Conservation (phyloP, 2,888 invertebrate species). For the Erannis defoliaria region DNA sequence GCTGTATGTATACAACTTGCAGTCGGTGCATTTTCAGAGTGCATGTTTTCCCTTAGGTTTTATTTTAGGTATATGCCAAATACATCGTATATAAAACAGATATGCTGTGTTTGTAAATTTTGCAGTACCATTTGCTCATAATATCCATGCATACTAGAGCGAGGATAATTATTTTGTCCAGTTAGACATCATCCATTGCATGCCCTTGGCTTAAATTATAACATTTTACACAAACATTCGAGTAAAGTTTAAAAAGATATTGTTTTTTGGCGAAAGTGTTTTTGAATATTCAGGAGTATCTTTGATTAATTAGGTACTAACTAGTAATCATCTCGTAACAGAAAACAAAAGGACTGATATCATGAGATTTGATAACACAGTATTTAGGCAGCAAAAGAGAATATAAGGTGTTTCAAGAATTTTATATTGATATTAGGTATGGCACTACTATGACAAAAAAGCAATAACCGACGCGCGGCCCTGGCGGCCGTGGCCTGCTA, state of each 20-base stretch:
- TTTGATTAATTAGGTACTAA: background rate
- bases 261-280: no score
- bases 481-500: conserved; percentile 51
- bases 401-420: background rate
- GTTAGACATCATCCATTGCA: background rate
- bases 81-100: no score
- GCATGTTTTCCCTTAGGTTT: no score
- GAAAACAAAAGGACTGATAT: background rate
- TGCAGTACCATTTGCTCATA: no score
- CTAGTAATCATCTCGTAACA: background rate
- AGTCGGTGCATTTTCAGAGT: no score
- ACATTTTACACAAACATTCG: background rate
- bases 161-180: no score
- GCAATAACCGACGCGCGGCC: conserved; percentile 40
- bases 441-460: background rate
- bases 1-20: no score
- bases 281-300: no score
- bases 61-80: no score
- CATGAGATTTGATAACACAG: background rate
- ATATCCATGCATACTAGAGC: no score
- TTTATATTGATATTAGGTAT: background rate
- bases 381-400: background rate
- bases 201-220: background rate
- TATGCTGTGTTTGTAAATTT: no score
- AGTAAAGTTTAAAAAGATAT: no score